phyloP scores from a whole-genome alignment of 2,113 vertebrate species.

The Toxotes jaculatrix region DNA sequence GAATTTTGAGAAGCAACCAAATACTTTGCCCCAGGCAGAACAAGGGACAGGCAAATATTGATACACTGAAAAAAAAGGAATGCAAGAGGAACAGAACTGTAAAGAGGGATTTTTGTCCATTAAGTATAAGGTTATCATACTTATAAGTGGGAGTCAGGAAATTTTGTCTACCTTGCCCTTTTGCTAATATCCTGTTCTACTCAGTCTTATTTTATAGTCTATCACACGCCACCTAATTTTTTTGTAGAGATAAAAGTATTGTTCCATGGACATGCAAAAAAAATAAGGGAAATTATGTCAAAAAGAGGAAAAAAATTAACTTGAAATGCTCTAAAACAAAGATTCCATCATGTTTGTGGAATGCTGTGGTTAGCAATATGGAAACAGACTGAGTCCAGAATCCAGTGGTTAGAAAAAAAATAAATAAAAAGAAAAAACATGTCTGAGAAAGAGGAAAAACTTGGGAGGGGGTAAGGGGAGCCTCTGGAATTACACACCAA shows the following conservation, averaged over 20 bases:
- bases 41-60: slow-evolving; percentile 80
- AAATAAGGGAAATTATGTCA: slow-evolving; percentile 78
- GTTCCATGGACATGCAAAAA: slow-evolving; percentile 70
- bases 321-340: slow-evolving; percentile 80
- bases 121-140: slow-evolving; percentile 65
- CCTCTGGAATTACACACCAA: slow-evolving; percentile 83
- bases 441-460: slow-evolving; percentile 81
- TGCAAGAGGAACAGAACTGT: slow-evolving; percentile 46
- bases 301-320: slow-evolving; percentile 72
- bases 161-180: slow-evolving; percentile 47
- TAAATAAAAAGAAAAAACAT: slow-evolving; percentile 74
- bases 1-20: slow-evolving; percentile 72
- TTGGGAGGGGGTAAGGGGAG: slow-evolving; percentile 75
- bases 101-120: slow-evolving; percentile 66
- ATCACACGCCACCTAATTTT: slow-evolving; percentile 39
- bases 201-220: slow-evolving; percentile 60
- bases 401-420: slow-evolving; percentile 82
- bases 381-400: slow-evolving; percentile 83
- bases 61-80: slow-evolving; percentile 65
- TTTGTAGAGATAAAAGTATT: slow-evolving; percentile 62
- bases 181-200: slow-evolving; percentile 74
- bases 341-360: slow-evolving; percentile 88
- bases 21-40: slow-evolving; percentile 63
- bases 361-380: slow-evolving; percentile 86
- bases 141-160: slow-evolving; percentile 57